Evolutionary conservation across 1,140 invertebrate species (phyloP).

Genomic region (Drosophila bocqueti): DNA sequence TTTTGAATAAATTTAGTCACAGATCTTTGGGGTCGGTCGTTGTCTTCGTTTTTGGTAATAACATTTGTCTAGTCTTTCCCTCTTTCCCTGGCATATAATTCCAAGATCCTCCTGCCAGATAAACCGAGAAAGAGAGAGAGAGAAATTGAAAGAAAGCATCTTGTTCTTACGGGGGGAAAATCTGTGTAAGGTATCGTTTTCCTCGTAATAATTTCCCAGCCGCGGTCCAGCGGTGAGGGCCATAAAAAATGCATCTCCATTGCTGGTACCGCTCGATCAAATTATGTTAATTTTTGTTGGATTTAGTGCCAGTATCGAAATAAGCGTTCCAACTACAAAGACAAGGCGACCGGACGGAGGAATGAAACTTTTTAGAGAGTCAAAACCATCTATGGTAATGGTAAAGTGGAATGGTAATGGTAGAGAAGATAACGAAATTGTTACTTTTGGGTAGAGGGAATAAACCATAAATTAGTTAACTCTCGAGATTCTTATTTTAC

Average conservation of each 20-base stretch:
- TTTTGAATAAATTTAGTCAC: conserved; percentile 84
- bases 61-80: conserved; percentile 71
- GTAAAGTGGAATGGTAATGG: neutral
- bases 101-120: conserved; percentile 73
- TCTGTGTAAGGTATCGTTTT: conserved; percentile 77
- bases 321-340: conserved; percentile 47
- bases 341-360: conserved; percentile 1
- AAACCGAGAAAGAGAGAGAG: conserved; percentile 40
- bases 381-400: conserved; percentile 1
- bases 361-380: conserved; percentile 7
- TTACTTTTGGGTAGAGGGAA: neutral
- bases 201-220: conserved; percentile 77
- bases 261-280: conserved; percentile 77
- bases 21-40: conserved; percentile 68
- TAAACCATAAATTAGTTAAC: neutral
- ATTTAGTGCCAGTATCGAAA: conserved; percentile 75
- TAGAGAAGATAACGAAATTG: conserved; percentile 2
- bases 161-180: conserved; percentile 6
- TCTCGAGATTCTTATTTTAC: neutral
- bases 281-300: conserved; percentile 75
- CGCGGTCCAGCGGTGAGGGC: conserved; percentile 44
- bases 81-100: conserved; percentile 48
- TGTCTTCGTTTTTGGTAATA: conserved; percentile 76
- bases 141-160: conserved; percentile 72
- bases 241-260: conserved; percentile 76